Evolutionary conservation across 2,113 vertebrate species (phyloP).

Genomic region (Paralichthys olivaceus): DNA sequence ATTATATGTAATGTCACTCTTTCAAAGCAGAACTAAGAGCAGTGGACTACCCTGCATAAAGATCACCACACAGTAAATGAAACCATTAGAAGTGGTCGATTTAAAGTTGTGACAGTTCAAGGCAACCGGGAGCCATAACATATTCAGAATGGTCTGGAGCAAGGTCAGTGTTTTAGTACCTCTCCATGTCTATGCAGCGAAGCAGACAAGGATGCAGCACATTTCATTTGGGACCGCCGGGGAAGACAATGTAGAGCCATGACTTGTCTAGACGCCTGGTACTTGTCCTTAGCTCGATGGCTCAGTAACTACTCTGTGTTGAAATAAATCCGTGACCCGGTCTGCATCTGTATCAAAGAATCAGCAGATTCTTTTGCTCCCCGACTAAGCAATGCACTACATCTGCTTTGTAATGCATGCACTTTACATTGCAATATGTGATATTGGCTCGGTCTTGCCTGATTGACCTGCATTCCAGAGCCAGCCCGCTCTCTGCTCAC

Average conservation of each 20-base stretch:
- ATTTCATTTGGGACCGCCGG: constrained; percentile 79
- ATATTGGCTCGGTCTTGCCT: constrained; percentile 86
- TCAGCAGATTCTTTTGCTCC: constrained; percentile 29
- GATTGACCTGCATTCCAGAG: constrained; percentile 96
- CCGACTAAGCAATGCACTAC: constrained; percentile 46
- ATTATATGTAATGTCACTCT: constrained; percentile 5
- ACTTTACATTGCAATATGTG: constrained; percentile 89
- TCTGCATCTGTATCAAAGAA: constrained; percentile 55
- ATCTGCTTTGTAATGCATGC: constrained; percentile 84
- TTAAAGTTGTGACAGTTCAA: constrained; percentile 85
- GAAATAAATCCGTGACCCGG: constrained; percentile 72
- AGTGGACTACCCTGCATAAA: constrained; percentile 49
- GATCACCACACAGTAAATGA: constrained; percentile 62
- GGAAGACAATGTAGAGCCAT: constrained; percentile 79
- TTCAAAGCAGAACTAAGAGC: constrained; percentile 32
- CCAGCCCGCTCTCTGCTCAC: constrained; percentile 85
- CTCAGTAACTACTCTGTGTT: constrained; percentile 55
- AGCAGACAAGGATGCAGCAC: constrained; percentile 76
- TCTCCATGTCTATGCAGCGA: constrained; percentile 71
- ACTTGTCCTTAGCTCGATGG: constrained; percentile 68
- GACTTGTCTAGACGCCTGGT: constrained; percentile 80
- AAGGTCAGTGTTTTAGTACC: constrained; percentile 82
- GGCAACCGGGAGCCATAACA: constrained; percentile 78
- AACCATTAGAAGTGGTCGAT: constrained; percentile 80
- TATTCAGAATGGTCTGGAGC: constrained; percentile 79